Conservation (phyloP, 2,797 vertebrate genomes). For the Numenius phaeopus region DNA sequence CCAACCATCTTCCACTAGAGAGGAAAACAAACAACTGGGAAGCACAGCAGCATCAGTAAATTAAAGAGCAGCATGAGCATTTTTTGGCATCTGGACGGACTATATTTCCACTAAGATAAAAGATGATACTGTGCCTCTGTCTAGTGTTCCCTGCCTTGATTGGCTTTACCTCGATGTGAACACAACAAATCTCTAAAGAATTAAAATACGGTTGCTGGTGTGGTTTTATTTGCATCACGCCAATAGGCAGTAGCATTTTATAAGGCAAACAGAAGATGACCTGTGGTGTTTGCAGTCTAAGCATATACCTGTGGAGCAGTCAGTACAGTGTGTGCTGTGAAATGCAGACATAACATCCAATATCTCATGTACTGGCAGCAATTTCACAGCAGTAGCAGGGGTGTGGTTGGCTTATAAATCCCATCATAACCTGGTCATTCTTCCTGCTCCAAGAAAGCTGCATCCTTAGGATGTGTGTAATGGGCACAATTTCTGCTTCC, state of each 20-base stretch:
- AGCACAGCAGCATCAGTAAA: neutral
- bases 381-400: neutral
- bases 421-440: neutral
- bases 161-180: neutral
- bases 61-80: neutral
- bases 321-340: neutral
- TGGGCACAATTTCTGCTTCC: neutral
- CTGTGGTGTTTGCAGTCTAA: neutral
- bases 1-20: neutral
- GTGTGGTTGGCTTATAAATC: neutral
- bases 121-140: neutral
- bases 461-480: neutral
- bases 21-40: neutral
- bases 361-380: neutral
- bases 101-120: neutral
- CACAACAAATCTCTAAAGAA: neutral
- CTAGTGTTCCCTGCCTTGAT: neutral
- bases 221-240: neutral
- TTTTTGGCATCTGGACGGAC: neutral
- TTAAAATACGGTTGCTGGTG: neutral
- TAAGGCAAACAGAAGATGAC: neutral
- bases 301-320: neutral
- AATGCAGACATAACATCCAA: neutral
- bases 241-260: neutral
- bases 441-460: neutral